Percentiles rank a stretch among this genome's conserved stretches.
These are phyloP conservation scores for Anhinga anhinga DNA, from an alignment of 2,113 vertebrate genomes.

Conservation along the genomic window DNA sequence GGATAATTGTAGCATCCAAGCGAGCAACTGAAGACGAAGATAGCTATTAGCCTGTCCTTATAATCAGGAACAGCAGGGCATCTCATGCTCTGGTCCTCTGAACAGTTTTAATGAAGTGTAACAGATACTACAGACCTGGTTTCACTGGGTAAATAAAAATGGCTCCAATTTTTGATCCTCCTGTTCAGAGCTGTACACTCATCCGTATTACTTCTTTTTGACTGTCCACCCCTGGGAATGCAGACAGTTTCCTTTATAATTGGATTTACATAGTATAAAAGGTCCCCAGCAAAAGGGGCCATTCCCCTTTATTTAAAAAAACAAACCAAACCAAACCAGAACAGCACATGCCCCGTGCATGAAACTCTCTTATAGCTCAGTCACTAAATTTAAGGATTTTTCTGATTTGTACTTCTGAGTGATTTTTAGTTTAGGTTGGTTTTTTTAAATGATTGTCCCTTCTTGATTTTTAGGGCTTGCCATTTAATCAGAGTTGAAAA, in stretches of 20 bases:
- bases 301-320: background rate
- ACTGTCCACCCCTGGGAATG: background rate
- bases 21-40: background rate
- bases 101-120: background rate
- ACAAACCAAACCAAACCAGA: background rate
- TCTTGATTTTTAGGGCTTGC: background rate
- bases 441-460: background rate
- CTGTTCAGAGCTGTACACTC: background rate
- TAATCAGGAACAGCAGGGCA: background rate
- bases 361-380: background rate
- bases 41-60: background rate
- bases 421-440: background rate
- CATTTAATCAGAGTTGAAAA: background rate
- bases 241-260: background rate
- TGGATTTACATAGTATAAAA: background rate
- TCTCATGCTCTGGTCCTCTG: background rate
- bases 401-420: background rate
- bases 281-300: background rate
- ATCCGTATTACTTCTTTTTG: background rate
- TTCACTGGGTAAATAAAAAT: background rate
- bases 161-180: accelerated
- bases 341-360: background rate
- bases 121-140: background rate
- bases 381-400: background rate
- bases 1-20: background rate